Base-by-base conservation (phyloP, 1,140 invertebrate genomes). In the Aphelenchoides avenae region DNA sequence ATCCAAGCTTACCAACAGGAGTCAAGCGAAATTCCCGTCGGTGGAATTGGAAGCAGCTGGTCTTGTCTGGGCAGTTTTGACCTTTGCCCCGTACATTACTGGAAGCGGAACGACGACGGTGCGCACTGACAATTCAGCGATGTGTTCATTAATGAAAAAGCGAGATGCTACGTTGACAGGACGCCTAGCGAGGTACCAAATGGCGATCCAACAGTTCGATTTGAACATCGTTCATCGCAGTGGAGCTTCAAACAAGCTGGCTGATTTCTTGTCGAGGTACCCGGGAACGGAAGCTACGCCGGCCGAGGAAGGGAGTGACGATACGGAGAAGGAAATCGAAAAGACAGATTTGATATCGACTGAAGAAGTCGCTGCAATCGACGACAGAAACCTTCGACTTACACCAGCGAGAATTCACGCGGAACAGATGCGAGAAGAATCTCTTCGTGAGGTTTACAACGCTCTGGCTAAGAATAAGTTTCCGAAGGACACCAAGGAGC, bases 1-100 rank as follows among this genome's bases (percentile, higher is more conserved):
- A 18, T 40, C 33, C 7, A 11, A 54, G 36, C 34, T 31, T 1
- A n/a, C 47, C 13, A 58, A 52, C 18, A 57, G 47, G 37, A 36
- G 46, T 11, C 50, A 58, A 29, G 29, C 43, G 33, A 52, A 53
- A 11, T 58, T 56, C 26, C 11, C 26, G n/a, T 13, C 30, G 11
- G 43, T 58, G 0, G 54, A 58, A 47, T 43, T 58, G n/a, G 56
- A 58, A 58, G 56, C 56, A 3, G n/a, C 58, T n/a, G 56, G 39
- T 24, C 24, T 58, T 5, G 29, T 30, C n/a, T 33, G 27, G 5
- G 46, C 56, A 0, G 18, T 58, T 11, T 44, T 44, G 15, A n/a
- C 54, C 29, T 58, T 39, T 40, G 36, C 40, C n/a, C 9, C 26
- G 9, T 58, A 58, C 15, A 52, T 58, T 18, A 42, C 42, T 44